Conservation (phyloP, 2,797 vertebrate species). For the Gallirallus australis region DNA sequence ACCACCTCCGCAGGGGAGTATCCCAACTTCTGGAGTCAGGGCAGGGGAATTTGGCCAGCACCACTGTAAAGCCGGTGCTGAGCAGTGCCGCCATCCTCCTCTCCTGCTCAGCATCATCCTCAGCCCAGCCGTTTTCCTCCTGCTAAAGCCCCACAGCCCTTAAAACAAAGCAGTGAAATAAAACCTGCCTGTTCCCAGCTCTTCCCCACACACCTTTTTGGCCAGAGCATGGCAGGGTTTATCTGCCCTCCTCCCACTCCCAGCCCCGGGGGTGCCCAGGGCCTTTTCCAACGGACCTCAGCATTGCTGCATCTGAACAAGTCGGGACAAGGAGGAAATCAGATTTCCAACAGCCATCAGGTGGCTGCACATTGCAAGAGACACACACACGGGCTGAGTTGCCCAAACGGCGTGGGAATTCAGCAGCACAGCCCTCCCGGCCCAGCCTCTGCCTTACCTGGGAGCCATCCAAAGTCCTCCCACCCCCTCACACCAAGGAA, state of each 20-base stretch:
- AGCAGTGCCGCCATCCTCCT: too few species aligned
- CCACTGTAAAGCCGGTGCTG: background rate
- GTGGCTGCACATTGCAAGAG: background rate
- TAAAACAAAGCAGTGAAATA: background rate
- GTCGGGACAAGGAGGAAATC: background rate
- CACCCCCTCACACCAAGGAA: background rate
- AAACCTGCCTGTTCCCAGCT: background rate
- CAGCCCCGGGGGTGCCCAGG: background rate
- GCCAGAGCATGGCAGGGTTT: background rate
- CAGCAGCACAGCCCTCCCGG: background rate
- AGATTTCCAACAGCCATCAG: background rate
- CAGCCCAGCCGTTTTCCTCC: background rate
- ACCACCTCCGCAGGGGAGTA: background rate
- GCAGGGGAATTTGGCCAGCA: background rate
- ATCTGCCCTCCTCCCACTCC: background rate
- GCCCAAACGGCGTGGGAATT: background rate
- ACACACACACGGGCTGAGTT: rapidly evolving
- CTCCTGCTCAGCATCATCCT: background rate
- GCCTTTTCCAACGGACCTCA: background rate
- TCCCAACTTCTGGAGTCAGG: background rate
- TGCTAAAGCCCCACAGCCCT: background rate
- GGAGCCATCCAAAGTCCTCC: background rate
- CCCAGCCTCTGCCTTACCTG: background rate
- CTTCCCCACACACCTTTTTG: background rate
- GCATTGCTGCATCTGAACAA: background rate